phyloP scores from a whole-genome alignment of 2,797 vertebrate genomes.

The Parauchenoglanis punctatus region DNA sequence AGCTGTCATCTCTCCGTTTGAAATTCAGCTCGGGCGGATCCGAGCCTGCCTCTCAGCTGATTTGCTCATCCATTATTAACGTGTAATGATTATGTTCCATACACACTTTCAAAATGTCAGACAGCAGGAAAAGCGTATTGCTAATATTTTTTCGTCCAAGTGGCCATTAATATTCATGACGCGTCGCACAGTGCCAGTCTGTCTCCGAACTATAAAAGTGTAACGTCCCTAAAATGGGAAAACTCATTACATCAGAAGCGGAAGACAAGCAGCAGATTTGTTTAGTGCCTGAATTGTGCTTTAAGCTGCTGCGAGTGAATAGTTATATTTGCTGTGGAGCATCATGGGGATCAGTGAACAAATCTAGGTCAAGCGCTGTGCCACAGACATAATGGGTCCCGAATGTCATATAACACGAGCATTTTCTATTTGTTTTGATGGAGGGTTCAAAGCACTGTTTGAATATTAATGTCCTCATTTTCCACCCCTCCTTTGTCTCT shows the following conservation, averaged over 20 bases:
- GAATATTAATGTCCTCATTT: conserved; percentile 55
- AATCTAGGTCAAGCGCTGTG: conserved; percentile 60
- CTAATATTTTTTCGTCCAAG: conserved; percentile 46
- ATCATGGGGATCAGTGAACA: conserved; percentile 55
- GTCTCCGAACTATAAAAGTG: conserved; percentile 40
- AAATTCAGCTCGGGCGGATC: conserved; percentile 39
- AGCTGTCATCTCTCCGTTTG: conserved; percentile 30
- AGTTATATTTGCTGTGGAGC: conserved; percentile 55
- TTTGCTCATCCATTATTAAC: conserved; percentile 56
- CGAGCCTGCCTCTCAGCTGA: conserved; percentile 46
- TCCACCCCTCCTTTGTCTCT: conserved; percentile 5
- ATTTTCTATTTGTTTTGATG: conserved; percentile 60
- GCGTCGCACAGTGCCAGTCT: conserved; percentile 22
- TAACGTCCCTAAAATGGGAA: conserved; percentile 43
- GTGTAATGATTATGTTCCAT: conserved; percentile 41
- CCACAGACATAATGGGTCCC: conserved; percentile 56
- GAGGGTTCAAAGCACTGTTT: conserved; percentile 51
- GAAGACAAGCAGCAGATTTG: conserved; percentile 48
- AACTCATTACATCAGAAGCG: conserved; percentile 49
- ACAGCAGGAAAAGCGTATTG: conserved; percentile 36
- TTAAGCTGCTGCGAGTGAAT: conserved; percentile 52
- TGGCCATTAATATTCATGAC: conserved; percentile 38
- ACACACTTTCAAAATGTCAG: conserved; percentile 49
- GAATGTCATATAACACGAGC: conserved; percentile 56
- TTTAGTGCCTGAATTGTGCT: conserved; percentile 49